Evolutionary conservation across 1,140 invertebrate species (phyloP).

Genomic region (Lepidotrigona ventralis): DNA sequence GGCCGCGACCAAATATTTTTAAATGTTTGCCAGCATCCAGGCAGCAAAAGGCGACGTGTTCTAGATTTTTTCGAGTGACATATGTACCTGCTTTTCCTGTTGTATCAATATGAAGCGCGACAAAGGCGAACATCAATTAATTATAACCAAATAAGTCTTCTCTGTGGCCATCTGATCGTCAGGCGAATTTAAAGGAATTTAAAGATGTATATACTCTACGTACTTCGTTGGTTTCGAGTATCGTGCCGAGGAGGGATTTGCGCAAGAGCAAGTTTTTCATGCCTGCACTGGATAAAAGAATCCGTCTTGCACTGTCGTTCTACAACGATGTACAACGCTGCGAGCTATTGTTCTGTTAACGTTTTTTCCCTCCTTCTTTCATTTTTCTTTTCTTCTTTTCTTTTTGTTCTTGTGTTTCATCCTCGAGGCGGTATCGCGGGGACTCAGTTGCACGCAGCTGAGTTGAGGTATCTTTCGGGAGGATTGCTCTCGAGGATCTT

Average conservation of each 20-base stretch:
- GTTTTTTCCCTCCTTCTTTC: not conserved
- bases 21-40: no score
- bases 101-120: not conserved
- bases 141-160: not conserved
- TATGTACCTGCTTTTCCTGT: no score
- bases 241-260: not conserved
- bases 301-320: slow-evolving; percentile 5
- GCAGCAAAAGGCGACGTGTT: no score
- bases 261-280: not conserved
- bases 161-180: slow-evolving; percentile 9
- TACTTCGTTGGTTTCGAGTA: slow-evolving; percentile 21
- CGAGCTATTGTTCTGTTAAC: slow-evolving; percentile 24
- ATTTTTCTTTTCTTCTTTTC: not conserved
- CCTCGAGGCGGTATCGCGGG: not conserved
- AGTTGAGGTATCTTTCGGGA: not conserved
- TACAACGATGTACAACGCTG: slow-evolving; percentile 2
- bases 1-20: no score
- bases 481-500: not conserved
- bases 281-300: slow-evolving; percentile 25
- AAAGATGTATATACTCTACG: not conserved
- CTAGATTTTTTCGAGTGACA: no score
- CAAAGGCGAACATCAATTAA: not conserved
- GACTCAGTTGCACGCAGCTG: not conserved
- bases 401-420: not conserved
- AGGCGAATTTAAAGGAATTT: slow-evolving; percentile 22